These are phyloP conservation scores for Ursus arctos DNA, from an alignment of 2,113 vertebrate genomes.

Conservation along the genomic window DNA sequence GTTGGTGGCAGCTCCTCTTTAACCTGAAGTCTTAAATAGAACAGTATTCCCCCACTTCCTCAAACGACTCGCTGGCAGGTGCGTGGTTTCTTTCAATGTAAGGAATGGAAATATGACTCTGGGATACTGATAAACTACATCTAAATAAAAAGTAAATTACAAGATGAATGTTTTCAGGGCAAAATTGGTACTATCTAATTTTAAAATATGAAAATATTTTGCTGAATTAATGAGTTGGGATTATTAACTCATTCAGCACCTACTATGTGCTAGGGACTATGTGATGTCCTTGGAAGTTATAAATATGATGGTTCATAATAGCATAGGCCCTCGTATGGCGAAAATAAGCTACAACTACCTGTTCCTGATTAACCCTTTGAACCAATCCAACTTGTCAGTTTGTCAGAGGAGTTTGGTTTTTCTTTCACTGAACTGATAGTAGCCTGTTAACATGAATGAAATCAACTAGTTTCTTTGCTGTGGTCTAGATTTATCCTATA, in stretches of 20 bases:
- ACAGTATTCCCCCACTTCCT: not conserved
- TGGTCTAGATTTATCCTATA: not conserved
- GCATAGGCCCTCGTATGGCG: not conserved
- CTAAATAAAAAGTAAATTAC: conserved; percentile 26
- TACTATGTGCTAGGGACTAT: not conserved
- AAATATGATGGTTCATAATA: not conserved
- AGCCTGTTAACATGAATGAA: not conserved
- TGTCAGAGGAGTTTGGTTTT: not conserved
- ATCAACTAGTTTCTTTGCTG: not conserved
- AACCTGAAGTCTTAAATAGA: not conserved
- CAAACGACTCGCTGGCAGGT: not conserved
- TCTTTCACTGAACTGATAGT: not conserved
- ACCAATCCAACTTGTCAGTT: not conserved
- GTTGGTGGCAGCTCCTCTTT: not conserved
- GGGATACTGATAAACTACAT: not conserved
- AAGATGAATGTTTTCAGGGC: not conserved
- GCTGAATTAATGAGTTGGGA: not conserved
- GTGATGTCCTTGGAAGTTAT: not conserved
- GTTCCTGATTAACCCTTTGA: not conserved
- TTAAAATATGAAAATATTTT: not conserved
- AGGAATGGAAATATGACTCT: not conserved
- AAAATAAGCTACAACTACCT: conserved; percentile 21
- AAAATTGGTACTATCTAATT: not conserved
- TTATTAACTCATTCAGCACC: not conserved
- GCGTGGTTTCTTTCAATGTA: not conserved